Evolutionary conservation across 2,888 invertebrate species (phyloP).

Genomic region (Diarsia mendica): DNA sequence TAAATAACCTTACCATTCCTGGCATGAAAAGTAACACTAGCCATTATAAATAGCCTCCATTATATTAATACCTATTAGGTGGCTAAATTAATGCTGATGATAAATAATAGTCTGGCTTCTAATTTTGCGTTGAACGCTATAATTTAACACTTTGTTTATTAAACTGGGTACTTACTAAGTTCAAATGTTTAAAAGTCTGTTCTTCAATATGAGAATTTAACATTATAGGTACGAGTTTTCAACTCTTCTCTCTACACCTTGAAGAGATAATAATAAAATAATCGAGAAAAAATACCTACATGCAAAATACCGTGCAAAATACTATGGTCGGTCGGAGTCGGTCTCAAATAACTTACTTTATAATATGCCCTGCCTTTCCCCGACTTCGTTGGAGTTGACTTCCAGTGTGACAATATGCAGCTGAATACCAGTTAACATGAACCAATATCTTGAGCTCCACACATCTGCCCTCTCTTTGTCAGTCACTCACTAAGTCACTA

Average conservation of each 20-base stretch:
- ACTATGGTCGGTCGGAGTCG: neutral
- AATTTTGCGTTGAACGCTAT: constrained; percentile 13
- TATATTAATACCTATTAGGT: constrained; percentile 50
- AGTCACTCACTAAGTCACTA: too few relatives aligned
- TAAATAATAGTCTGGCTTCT: constrained; percentile 30
- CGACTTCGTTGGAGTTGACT: neutral
- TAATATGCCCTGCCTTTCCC: neutral
- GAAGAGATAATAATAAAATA: neutral
- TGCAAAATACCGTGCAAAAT: too few relatives aligned
- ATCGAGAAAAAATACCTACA: too few relatives aligned
- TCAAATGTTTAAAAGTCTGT: neutral
- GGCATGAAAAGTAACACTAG: constrained; percentile 7
- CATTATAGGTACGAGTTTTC: too few relatives aligned
- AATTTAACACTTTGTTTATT: neutral
- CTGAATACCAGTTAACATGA: neutral
- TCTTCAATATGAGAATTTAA: neutral
- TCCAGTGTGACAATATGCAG: neutral
- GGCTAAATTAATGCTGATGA: constrained; percentile 36
- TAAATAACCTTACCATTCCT: constrained; percentile 14
- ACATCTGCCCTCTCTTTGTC: too few relatives aligned
- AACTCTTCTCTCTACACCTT: neutral
- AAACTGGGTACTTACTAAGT: neutral
- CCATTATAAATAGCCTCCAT: constrained; percentile 4
- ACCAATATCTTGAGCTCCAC: too few relatives aligned
- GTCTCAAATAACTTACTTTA: neutral